phyloP scores from a whole-genome alignment of 2,113 vertebrate species.

The Ranitomeya imitator region DNA sequence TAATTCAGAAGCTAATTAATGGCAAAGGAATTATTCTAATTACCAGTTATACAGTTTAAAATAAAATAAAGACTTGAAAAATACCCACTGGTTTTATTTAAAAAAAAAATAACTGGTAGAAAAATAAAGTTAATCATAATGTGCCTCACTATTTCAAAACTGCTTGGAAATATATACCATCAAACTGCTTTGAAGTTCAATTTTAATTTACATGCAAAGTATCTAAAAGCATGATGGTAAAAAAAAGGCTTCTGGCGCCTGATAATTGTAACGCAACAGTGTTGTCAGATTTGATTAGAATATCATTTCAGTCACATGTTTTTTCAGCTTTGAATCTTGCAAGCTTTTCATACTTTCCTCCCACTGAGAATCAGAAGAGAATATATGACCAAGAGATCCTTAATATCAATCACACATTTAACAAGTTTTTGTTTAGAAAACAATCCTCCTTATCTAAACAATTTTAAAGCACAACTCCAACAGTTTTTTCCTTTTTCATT shows the following conservation, averaged over 20 bases:
- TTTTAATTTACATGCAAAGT: constrained; percentile 73
- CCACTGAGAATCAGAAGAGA: constrained; percentile 19
- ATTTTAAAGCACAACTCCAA: not conserved
- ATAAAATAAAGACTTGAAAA: constrained; percentile 39
- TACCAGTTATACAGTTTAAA: constrained; percentile 45
- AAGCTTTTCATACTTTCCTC: constrained; percentile 4
- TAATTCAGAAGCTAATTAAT: constrained; percentile 66
- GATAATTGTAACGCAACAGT: constrained; percentile 62
- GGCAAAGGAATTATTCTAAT: constrained; percentile 61
- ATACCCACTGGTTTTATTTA: constrained; percentile 38
- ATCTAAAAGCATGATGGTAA: constrained; percentile 60
- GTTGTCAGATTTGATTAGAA: constrained; percentile 63
- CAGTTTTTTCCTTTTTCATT: too few species aligned
- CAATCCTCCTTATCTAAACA: not conserved
- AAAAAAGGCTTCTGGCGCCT: constrained; percentile 61
- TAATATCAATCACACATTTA: constrained; percentile 22
- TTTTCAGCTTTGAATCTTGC: constrained; percentile 17
- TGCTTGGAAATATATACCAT: constrained; percentile 65
- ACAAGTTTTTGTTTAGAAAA: not conserved
- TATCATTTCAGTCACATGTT: constrained; percentile 53
- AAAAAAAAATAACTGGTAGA: constrained; percentile 59
- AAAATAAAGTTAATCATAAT: constrained; percentile 63
- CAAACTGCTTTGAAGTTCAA: constrained; percentile 68
- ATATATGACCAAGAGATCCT: not conserved
- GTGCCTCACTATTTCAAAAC: constrained; percentile 59